Evolutionary conservation across 2,113 vertebrate genomes (phyloP).

Genomic region (Eublepharis macularius): DNA sequence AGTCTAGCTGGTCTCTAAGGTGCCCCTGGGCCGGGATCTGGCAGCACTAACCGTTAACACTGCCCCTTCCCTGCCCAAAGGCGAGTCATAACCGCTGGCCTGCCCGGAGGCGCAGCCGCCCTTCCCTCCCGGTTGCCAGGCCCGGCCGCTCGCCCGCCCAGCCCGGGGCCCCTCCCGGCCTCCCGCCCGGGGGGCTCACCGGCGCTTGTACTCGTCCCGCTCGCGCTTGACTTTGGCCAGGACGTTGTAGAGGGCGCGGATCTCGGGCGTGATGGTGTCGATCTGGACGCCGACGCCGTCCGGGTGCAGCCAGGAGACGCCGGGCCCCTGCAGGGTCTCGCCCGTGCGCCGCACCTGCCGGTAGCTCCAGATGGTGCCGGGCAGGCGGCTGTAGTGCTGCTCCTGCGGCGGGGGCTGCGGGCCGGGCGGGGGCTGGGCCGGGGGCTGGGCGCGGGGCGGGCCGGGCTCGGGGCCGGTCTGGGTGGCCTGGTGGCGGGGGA

Average conservation of each 20-base stretch:
- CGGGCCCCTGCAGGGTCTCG: conserved; percentile 86
- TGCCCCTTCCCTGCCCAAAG: no score
- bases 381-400: conserved; percentile 74
- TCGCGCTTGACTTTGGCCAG: conserved; percentile 96
- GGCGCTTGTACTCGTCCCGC: conserved; percentile 93
- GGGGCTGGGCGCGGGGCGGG: conserved; percentile 24
- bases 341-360: conserved; percentile 87
- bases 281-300: conserved; percentile 98
- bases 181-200: conserved; percentile 76
- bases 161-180: no score
- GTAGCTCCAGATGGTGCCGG: conserved; percentile 96
- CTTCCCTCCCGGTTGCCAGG: no score
- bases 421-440: conserved; percentile 57
- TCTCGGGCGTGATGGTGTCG: conserved; percentile 97
- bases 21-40: no score
- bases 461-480: conserved; percentile 85
- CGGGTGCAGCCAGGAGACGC: conserved; percentile 93
- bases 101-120: no score
- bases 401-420: conserved; percentile 41
- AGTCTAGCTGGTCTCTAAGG: no score
- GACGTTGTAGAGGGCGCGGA: conserved; percentile 96
- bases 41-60: no score
- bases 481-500: conserved; percentile 81
- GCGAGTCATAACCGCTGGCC: no score
- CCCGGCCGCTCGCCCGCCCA: not conserved